Evolutionary conservation across 1,140 invertebrate species (phyloP).

Genomic region (Drosophila truncata): DNA sequence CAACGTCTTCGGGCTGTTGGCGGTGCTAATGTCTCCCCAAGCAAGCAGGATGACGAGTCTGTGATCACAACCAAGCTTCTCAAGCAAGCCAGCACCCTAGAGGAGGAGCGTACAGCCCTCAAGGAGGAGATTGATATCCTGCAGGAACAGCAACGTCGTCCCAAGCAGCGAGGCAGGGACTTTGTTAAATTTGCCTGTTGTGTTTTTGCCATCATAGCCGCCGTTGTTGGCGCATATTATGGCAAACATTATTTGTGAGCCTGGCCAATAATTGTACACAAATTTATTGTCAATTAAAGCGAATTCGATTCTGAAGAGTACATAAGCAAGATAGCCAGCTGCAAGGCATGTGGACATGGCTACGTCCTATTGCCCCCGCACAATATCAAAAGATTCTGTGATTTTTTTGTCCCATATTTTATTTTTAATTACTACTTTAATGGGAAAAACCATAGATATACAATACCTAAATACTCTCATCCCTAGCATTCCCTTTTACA

Average conservation of each 20-base stretch:
- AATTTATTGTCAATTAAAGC: constrained; percentile 29
- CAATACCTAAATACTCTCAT: too few relatives aligned
- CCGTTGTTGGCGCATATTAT: constrained; percentile 23
- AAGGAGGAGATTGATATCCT: constrained; percentile 32
- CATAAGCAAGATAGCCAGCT: too few relatives aligned
- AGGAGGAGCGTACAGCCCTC: constrained; percentile 30
- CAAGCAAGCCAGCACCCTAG: constrained; percentile 24
- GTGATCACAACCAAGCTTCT: constrained; percentile 7
- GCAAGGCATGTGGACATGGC: too few relatives aligned
- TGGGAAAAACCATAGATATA: too few relatives aligned
- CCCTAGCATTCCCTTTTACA: too few relatives aligned
- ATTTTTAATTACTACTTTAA: too few relatives aligned
- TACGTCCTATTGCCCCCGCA: too few relatives aligned
- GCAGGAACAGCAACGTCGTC: background rate
- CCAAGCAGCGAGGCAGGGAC: background rate
- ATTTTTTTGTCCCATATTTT: too few relatives aligned
- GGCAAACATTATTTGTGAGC: constrained; percentile 28
- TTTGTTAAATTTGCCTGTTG: constrained; percentile 1
- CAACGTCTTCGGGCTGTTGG: background rate
- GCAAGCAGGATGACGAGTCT: background rate
- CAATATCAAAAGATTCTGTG: too few relatives aligned
- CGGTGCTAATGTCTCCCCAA: background rate
- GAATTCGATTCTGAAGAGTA: too few relatives aligned
- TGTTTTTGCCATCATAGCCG: constrained; percentile 22
- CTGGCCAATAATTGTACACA: constrained; percentile 4